A percentile compares a stretch with the other conserved stretches of the same genome.
phyloP scores from a whole-genome alignment of 2,113 vertebrate species.

The Aythya baeri region DNA sequence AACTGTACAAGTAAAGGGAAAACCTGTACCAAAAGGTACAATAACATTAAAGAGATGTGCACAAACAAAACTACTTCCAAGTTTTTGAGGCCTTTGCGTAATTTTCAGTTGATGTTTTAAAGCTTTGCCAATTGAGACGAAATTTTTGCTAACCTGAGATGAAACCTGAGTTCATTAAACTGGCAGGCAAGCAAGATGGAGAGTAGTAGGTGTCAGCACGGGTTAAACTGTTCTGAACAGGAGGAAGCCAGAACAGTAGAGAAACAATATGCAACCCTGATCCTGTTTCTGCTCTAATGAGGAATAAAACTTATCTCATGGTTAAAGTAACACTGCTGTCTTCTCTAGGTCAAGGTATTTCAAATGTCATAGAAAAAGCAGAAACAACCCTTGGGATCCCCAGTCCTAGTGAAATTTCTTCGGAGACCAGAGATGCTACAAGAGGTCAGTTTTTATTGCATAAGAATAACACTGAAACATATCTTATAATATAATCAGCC shows the following conservation, averaged over 20 bases:
- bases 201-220: not conserved
- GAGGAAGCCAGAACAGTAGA: not conserved
- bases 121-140: not conserved
- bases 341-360: slow-evolving; percentile 91
- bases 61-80: not conserved
- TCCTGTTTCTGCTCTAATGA: not conserved
- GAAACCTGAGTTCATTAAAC: not conserved
- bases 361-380: slow-evolving; percentile 95
- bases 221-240: not conserved
- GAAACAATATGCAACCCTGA: not conserved
- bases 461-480: not conserved
- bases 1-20: not conserved
- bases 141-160: not conserved
- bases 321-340: slow-evolving; percentile 3
- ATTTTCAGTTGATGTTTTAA: not conserved
- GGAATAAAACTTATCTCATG: not conserved
- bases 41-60: not conserved
- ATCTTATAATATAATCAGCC: not conserved
- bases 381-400: slow-evolving; percentile 94
- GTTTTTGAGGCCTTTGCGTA: not conserved
- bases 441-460: slow-evolving; percentile 68
- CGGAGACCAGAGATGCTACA: slow-evolving; percentile 69
- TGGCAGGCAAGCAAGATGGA: not conserved
- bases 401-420: slow-evolving; percentile 86
- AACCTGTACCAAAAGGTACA: not conserved